phyloP scores from a whole-genome alignment of 2,797 vertebrate genomes.

The Bradypodion ventrale region DNA sequence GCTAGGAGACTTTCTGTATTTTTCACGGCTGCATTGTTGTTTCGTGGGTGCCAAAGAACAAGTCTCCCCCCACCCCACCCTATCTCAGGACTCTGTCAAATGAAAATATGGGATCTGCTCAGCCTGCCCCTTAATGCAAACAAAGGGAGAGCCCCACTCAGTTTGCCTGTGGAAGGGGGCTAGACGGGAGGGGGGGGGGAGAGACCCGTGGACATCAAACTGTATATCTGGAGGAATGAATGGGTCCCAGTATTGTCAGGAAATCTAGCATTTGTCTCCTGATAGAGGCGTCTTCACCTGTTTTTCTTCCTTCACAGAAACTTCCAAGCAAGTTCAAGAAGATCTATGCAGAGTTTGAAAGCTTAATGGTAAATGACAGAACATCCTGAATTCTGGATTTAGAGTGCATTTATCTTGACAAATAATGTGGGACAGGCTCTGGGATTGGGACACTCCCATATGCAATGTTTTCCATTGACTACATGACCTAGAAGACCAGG shows the following conservation, averaged over 20 bases:
- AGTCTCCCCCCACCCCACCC: too few relatives aligned
- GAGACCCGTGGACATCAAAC: neutral
- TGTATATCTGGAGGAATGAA: neutral
- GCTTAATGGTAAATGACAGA: conserved; percentile 90
- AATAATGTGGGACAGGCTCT: too few relatives aligned
- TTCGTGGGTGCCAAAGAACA: conserved; percentile 67
- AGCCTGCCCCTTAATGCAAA: neutral
- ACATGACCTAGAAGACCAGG: too few relatives aligned
- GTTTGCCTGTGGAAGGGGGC: neutral
- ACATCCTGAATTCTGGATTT: conserved; percentile 66
- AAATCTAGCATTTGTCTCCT: conserved; percentile 53
- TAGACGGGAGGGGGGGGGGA: too few relatives aligned
- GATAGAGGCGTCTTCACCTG: conserved; percentile 57
- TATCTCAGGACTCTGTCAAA: conserved; percentile 57
- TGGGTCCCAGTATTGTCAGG: conserved; percentile 43
- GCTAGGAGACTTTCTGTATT: conserved; percentile 73
- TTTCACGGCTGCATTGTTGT: conserved; percentile 69
- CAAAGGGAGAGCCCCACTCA: too few relatives aligned
- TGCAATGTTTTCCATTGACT: too few relatives aligned
- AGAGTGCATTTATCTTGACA: too few relatives aligned
- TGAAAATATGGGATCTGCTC: conserved; percentile 8
- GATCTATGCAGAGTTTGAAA: conserved; percentile 97
- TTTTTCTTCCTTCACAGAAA: conserved; percentile 86
- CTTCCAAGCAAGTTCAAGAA: conserved; percentile 99
- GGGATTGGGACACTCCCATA: too few relatives aligned